These are phyloP conservation scores for Drosophila mimica DNA, from an alignment of 2,888 invertebrate genomes.

Conservation along the genomic window DNA sequence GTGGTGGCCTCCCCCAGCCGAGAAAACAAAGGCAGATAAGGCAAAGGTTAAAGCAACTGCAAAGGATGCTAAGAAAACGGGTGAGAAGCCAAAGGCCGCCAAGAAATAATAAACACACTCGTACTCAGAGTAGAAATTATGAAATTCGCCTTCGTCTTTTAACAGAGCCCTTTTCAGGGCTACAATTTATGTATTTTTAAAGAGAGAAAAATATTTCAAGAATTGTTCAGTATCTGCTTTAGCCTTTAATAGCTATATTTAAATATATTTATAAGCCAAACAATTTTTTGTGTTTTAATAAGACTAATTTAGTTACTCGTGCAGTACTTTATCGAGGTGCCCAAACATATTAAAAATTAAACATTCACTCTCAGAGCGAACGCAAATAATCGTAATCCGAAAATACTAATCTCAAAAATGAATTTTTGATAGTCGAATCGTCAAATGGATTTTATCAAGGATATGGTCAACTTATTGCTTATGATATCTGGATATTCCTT, in stretches of 20 bases:
- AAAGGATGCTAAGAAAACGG: constrained; percentile 50
- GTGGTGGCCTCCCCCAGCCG: constrained; percentile 21
- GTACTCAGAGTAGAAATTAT: background rate
- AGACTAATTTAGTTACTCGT: background rate
- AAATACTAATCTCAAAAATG: background rate
- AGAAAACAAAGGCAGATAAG: constrained; percentile 44
- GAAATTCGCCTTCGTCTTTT: background rate
- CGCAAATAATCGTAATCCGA: background rate
- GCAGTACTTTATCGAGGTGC: background rate
- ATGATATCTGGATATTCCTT: no score
- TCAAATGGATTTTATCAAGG: background rate
- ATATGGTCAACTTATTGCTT: background rate
- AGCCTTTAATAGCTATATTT: background rate
- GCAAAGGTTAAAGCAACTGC: constrained; percentile 21
- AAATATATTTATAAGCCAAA: no score
- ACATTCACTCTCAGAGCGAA: background rate
- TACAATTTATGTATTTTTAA: constrained; percentile 11
- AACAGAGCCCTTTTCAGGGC: constrained; percentile 16
- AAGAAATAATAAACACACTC: constrained; percentile 38
- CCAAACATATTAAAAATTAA: background rate
- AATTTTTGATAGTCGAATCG: background rate
- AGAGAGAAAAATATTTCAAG: no score
- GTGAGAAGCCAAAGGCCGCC: constrained; percentile 45
- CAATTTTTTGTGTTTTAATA: background rate
- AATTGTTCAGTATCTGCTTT: background rate